phyloP scores from a whole-genome alignment of 2,797 vertebrate species.

The Picus viridis region DNA sequence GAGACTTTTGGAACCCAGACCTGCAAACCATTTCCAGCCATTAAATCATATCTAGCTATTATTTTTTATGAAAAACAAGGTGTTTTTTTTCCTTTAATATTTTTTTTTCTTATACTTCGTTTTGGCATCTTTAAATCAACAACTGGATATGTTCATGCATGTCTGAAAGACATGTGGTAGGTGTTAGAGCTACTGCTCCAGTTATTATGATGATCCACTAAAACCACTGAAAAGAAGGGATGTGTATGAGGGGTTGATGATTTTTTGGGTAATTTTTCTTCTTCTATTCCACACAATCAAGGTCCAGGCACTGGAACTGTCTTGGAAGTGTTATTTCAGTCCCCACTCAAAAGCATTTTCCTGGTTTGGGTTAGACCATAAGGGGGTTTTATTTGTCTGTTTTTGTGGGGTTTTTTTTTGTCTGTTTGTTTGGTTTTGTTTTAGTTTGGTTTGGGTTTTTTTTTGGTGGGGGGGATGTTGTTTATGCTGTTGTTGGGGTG shows the following conservation, averaged over 20 bases:
- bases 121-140: neutral
- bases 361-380: no score
- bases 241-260: no score
- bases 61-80: neutral
- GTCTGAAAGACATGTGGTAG: neutral
- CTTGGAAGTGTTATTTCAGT: neutral
- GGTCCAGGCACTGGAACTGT: neutral
- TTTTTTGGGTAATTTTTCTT: fast-evolving
- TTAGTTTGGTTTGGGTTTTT: no score
- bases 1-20: neutral
- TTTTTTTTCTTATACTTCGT: neutral
- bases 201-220: neutral
- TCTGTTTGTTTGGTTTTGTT: no score
- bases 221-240: neutral
- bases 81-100: neutral
- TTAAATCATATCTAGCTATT: neutral
- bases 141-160: neutral
- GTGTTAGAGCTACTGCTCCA: neutral
- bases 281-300: neutral
- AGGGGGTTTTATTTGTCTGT: no score
- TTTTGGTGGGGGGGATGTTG: no score
- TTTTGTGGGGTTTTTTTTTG: no score
- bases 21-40: neutral
- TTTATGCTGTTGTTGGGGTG: no score
- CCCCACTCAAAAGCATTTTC: neutral